These are phyloP conservation scores for Calliphora vomitoria DNA, from an alignment of 2,888 invertebrate genomes.

Conservation along the genomic window DNA sequence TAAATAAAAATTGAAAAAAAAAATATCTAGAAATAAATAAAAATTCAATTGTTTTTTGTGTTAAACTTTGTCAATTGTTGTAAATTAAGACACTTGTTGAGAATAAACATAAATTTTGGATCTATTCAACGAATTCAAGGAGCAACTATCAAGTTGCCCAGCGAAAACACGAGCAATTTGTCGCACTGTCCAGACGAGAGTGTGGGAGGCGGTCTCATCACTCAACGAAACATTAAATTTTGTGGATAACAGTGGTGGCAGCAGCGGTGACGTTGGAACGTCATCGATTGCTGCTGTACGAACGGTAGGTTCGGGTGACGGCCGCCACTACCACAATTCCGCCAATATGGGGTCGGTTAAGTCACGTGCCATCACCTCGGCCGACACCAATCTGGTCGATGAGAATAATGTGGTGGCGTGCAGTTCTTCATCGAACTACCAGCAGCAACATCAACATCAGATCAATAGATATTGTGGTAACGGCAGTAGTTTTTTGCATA, in stretches of 20 bases:
- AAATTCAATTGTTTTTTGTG: conserved; percentile 13
- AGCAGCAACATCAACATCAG: conserved; percentile 67
- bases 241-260: conserved; percentile 75
- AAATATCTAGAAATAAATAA: background rate
- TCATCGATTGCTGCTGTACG: conserved; percentile 72
- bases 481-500: conserved; percentile 79
- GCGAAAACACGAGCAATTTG: conserved; percentile 82
- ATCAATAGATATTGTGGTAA: conserved; percentile 71
- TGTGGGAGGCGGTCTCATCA: conserved; percentile 82
- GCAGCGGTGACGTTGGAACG: conserved; percentile 72
- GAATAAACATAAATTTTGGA: conserved; percentile 80
- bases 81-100: conserved; percentile 28
- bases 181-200: conserved; percentile 80
- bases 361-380: conserved; percentile 81
- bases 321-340: conserved; percentile 53
- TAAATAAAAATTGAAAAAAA: no score
- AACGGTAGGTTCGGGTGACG: conserved; percentile 70
- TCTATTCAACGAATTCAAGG: conserved; percentile 83
- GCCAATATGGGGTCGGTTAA: conserved; percentile 83
- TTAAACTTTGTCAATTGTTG: background rate
- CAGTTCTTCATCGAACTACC: conserved; percentile 65
- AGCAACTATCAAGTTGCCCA: conserved; percentile 85
- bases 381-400: conserved; percentile 78
- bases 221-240: conserved; percentile 81
- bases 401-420: conserved; percentile 76